Base-by-base conservation (phyloP, 2,888 invertebrate species). In the Bellardia bayeri region DNA sequence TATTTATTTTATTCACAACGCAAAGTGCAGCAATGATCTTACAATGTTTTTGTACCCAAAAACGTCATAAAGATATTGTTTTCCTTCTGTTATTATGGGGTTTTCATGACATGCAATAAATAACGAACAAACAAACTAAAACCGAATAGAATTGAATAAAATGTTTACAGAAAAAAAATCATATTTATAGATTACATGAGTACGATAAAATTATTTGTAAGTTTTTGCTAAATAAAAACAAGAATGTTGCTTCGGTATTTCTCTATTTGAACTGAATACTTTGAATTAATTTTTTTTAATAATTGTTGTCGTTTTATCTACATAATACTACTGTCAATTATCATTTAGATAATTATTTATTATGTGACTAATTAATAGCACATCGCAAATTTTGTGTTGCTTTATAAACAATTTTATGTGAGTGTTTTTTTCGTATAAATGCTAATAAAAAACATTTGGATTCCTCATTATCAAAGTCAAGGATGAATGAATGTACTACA, bases 291-390 rank as follows among this genome's bases (percentile, higher is more conserved):
- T 63, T 63, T n/a, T 49, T 49, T 14, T 9, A 40, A n/a, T 66
- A 40, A 56, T 56, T 63, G 63, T 61, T 30, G 54, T 9, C n/a
- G 6, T 13, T 23, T 56, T 66, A 58, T 74, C 23, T 66, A 49
- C 69, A 51, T 7, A n/a, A 9, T 45, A 11, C 42, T 72, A 2
- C 14, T 82, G 58, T 42, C 40, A 79, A 68, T 84, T 84, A 66
- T 68, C 58, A 74, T 61, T 74, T 58, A 66, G 58, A 66, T 72
- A 79, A 79, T 72, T 79, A 64, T 78, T 72, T 85, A 68, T 85
- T 45, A 80, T 42, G 74, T 68, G 42, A 11, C 61, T 74, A 74
- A 80, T 74, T 84, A 68, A 42, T 33, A 64, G n/a, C 33, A 71
- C 16, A 71, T 14, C 40, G 72, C 54, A 71, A 49, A 11, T 51